Conservation (phyloP, 2,888 invertebrate species). For the Acanthosepion lycidas region DNA sequence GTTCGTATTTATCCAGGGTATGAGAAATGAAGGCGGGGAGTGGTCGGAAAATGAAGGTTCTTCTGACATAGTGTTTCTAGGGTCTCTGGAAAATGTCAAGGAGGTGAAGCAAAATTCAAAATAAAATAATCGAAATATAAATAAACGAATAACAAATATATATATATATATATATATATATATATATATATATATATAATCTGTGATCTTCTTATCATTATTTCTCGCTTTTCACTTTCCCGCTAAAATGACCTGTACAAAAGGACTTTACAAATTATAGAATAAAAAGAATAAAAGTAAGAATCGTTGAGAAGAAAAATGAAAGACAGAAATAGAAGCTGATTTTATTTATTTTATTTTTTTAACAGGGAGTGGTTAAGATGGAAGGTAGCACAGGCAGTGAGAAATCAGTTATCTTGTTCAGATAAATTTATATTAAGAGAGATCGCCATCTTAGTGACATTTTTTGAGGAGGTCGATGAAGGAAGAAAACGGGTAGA, state of each 20-base stretch:
- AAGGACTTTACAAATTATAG: neutral
- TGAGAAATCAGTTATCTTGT: too few species aligned
- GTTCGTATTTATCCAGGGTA: neutral
- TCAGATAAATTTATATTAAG: too few species aligned
- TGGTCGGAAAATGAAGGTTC: neutral
- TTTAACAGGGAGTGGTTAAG: too few species aligned
- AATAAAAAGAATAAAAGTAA: neutral
- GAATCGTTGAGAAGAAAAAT: neutral
- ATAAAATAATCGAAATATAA: neutral
- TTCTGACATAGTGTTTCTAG: neutral
- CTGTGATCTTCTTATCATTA: neutral
- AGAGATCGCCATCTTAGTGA: too few species aligned
- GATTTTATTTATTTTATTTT: too few species aligned
- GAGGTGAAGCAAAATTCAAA: neutral
- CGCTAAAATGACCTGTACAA: neutral
- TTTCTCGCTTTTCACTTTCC: neutral
- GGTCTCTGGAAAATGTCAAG: slow-evolving; percentile 17
- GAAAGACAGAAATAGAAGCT: too few species aligned
- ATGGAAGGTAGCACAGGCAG: too few species aligned
- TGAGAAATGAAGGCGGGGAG: neutral
- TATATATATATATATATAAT: too few species aligned
- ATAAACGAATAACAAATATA: neutral
- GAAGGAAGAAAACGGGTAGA: neutral
- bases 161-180: too few species aligned
- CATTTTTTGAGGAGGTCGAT: neutral